These are phyloP conservation scores for Chondrosia reniformis DNA, from an alignment of 37 sponge, comb jelly and placozoan genomes.

Conservation along the genomic window DNA sequence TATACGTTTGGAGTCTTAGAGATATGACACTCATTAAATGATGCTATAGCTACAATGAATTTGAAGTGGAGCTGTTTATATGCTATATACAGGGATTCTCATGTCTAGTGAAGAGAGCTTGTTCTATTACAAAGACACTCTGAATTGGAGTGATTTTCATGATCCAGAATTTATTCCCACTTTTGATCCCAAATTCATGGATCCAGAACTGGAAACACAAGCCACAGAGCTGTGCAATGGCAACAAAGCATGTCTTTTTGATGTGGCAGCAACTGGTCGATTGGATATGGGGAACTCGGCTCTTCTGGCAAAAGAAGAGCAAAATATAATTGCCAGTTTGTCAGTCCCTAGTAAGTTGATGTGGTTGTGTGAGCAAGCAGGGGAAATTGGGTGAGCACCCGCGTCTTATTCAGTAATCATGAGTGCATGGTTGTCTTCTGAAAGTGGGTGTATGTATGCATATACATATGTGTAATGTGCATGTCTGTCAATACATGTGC, in stretches of 20 bases:
- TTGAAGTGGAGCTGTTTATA: no score
- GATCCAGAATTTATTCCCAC: slow-evolving; percentile 39
- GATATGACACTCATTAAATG: no score
- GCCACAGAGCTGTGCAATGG: slow-evolving; percentile 37
- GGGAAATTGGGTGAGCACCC: no score
- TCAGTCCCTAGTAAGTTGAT: not conserved
- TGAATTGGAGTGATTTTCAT: slow-evolving; percentile 38
- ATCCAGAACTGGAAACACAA: slow-evolving; percentile 32
- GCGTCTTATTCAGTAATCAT: not conserved
- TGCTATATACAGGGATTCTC: slow-evolving; percentile 55
- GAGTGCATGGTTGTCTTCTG: not conserved
- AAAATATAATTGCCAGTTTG: not conserved
- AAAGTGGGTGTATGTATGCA: not conserved
- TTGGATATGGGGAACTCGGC: slow-evolving; percentile 46
- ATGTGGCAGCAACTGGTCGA: slow-evolving; percentile 46
- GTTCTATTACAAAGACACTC: slow-evolving; percentile 24
- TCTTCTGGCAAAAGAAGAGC: slow-evolving; percentile 4
- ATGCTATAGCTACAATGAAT: no score
- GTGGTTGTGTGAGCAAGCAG: no score
- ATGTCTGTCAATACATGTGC: not conserved
- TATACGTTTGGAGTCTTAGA: no score
- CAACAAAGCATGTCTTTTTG: slow-evolving; percentile 40
- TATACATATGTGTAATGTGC: not conserved
- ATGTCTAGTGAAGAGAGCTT: slow-evolving; percentile 22
- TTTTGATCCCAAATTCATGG: slow-evolving; percentile 31